Evolutionary conservation across 2,888 invertebrate species (phyloP), one percentile per base, ranked within the genome.

Genomic region (Stenoptilia bipunctidactyla): DNA sequence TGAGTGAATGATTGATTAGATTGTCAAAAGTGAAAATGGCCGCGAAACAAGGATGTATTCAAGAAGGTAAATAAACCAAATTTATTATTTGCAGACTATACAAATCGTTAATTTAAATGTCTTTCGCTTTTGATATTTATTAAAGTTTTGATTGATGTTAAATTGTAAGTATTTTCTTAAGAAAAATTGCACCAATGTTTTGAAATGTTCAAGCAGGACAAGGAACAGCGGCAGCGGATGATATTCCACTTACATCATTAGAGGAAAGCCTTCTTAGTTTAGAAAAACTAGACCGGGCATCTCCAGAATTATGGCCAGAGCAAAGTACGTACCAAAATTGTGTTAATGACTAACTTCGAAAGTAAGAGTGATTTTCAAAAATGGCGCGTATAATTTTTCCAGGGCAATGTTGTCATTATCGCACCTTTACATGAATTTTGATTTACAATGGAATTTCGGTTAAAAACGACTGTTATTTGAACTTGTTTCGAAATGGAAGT

Each of bases 261-360:
- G 93, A 93, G 66, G 91, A 92, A 61, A 92, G 89, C 65, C 86
- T 97, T 44, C 85, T 95, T 56, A 95, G 96, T 61, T 86, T 92
- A 61, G 97, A 98, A 80, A 95, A 93, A 66, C 80, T 98, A 54
- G 96, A 96, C 73, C 88, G 97, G 53, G 90, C 94, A n/a, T 97
- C 97, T 1, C 97, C 97, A 25, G 96, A 97, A 66, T 75, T 97
- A 58, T 98, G 97, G 97, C 97, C 97, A 15, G 96, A 97, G 74
- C 93, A 94, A 85, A 93, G 96, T 96, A 87, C 89, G 90, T 82
- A 13, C 38, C 34, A 15, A 14, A 12, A 43, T 39, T 35, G 10
- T 34, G 13, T 38, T 34, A 14, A 30, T 34, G n/a, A 42, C 38
- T 36, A 14, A 37, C 15, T 47, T 37, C 38, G 40, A 41, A 43